Percentiles rank a stretch among this genome's conserved stretches.
Conservation (phyloP, 2,888 invertebrate genomes). For the Stenotaenia linearis region DNA sequence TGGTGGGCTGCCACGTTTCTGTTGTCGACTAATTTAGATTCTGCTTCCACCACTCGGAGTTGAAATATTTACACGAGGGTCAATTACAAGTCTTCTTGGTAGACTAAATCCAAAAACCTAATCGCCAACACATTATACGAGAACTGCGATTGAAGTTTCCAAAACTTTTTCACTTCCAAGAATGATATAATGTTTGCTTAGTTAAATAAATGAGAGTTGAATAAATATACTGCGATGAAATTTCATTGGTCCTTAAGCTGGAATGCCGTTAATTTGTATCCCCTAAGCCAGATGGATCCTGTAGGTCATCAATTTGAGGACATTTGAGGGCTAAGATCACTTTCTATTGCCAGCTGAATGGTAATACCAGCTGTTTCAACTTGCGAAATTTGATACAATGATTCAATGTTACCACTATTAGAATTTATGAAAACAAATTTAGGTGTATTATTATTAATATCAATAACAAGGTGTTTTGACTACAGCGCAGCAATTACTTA, state of each 20-base stretch:
- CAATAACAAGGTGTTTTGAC: background rate
- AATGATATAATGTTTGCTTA: background rate
- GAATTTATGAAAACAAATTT: background rate
- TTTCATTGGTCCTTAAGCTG: slow-evolving; percentile 2
- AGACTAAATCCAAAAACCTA: background rate
- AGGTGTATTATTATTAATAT: background rate
- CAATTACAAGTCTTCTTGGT: background rate
- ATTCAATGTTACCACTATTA: background rate
- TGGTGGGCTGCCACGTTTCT: slow-evolving; percentile 24
- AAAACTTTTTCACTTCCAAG: background rate
- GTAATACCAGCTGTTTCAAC: slow-evolving; percentile 2
- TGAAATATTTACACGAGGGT: slow-evolving; percentile 17
- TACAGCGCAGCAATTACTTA: background rate
- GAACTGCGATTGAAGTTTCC: background rate
- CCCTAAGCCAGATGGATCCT: slow-evolving; percentile 18
- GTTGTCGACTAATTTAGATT: slow-evolving; percentile 26
- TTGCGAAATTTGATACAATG: background rate
- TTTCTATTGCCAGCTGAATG: slow-evolving; percentile 12
- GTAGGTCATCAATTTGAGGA: slow-evolving; percentile 24
- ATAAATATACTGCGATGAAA: background rate
- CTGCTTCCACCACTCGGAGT: slow-evolving; percentile 13
- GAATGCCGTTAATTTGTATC: slow-evolving; percentile 23
- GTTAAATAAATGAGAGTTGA: background rate
- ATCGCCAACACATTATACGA: background rate
- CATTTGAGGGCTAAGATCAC: slow-evolving; percentile 6